These are phyloP conservation scores for Chlorodrepanis virens DNA, from an alignment of 2,113 vertebrate genomes.

Conservation along the genomic window DNA sequence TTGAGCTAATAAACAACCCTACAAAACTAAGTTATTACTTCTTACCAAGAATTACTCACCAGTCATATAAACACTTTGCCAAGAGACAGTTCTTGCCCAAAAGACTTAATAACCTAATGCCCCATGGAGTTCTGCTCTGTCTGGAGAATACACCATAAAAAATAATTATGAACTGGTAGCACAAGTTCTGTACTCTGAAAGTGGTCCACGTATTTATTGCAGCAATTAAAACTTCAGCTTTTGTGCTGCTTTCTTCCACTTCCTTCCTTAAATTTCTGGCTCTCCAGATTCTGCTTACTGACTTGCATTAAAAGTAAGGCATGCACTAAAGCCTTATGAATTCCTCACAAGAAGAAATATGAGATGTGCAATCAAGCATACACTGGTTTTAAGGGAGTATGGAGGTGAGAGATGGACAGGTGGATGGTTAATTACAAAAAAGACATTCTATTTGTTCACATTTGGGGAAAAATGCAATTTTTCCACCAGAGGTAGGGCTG, in stretches of 20 bases:
- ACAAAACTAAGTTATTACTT: constrained; percentile 30
- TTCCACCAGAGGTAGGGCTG: not conserved
- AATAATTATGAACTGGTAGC: constrained; percentile 28
- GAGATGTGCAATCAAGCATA: not conserved
- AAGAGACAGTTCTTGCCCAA: constrained; percentile 25
- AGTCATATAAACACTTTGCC: not conserved
- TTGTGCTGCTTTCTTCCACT: not conserved
- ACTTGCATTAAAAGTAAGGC: not conserved
- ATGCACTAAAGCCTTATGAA: not conserved
- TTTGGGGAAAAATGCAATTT: not conserved
- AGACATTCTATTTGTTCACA: not conserved
- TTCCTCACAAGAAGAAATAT: not conserved
- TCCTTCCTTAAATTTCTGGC: not conserved
- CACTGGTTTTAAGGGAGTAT: not conserved
- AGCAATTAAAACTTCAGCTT: constrained; percentile 36
- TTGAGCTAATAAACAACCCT: not conserved
- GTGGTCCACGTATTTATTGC: not conserved
- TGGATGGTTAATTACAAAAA: not conserved
- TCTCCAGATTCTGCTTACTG: not conserved
- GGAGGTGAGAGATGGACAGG: not conserved
- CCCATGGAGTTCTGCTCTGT: not conserved
- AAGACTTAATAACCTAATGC: constrained; percentile 19
- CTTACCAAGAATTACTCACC: not conserved
- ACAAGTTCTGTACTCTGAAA: not conserved
- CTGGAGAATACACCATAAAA: constrained; percentile 36